Percentiles rank a stretch among this genome's conserved stretches.
These are phyloP conservation scores for Luffia ferchaultella DNA, from an alignment of 2,888 invertebrate species.

Conservation along the genomic window DNA sequence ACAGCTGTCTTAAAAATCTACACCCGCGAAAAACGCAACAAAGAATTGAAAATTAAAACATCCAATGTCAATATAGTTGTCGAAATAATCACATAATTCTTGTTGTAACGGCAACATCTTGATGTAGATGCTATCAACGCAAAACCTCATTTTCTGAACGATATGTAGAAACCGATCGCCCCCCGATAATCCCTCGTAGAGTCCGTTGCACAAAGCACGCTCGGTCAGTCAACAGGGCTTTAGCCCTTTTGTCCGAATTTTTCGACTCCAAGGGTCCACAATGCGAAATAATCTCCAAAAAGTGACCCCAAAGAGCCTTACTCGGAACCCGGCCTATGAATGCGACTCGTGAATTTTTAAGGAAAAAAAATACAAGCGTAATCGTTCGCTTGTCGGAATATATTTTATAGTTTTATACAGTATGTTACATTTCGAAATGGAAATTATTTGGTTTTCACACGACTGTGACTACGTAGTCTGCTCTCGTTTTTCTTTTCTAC, in stretches of 20 bases:
- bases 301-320: slow-evolving; percentile 58
- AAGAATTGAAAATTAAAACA: no score
- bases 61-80: no score
- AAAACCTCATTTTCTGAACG: slow-evolving; percentile 19
- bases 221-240: slow-evolving; percentile 53
- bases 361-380: slow-evolving; percentile 35
- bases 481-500: no score
- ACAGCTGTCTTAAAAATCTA: no score
- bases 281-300: slow-evolving; percentile 59
- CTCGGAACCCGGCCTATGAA: slow-evolving; percentile 29
- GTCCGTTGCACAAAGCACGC: slow-evolving; percentile 28
- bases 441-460: no score
- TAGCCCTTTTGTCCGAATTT: slow-evolving; percentile 39
- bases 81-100: no score
- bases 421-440: no score
- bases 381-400: slow-evolving; percentile 33
- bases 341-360: slow-evolving; percentile 24
- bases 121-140: no score
- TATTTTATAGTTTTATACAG: slow-evolving; percentile 23
- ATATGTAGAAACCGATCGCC: slow-evolving; percentile 31
- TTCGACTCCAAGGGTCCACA: slow-evolving; percentile 43
- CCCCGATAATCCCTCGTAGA: background rate
- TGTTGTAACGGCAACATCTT: no score
- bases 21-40: no score
- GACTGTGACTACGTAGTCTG: no score